A percentile compares a stretch with the other conserved stretches of the same genome.
These are phyloP conservation scores for Oreochromis grahami DNA, from an alignment of 2,797 vertebrate genomes.

Conservation along the genomic window DNA sequence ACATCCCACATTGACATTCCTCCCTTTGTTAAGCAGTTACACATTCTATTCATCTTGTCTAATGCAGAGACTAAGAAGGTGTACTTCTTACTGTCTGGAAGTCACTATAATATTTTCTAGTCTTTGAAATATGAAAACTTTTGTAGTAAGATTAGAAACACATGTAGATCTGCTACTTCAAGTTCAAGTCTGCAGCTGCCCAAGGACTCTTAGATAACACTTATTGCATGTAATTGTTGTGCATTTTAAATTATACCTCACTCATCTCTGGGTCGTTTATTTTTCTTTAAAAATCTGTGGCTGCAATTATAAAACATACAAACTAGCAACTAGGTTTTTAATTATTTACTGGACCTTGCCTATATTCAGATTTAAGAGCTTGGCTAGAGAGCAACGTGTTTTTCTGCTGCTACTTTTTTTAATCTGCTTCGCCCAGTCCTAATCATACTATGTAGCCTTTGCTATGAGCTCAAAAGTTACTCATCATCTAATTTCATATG, in stretches of 20 bases:
- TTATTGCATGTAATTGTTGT: neutral
- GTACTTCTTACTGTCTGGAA: neutral
- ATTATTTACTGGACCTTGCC: neutral
- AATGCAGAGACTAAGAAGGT: neutral
- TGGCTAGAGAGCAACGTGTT: neutral
- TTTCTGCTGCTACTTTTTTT: neutral
- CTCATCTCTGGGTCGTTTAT: neutral
- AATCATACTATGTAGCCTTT: neutral
- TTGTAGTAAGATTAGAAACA: neutral
- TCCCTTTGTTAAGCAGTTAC: neutral
- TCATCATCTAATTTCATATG: neutral
- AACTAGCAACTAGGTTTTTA: neutral
- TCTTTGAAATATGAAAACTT: neutral
- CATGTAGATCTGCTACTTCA: neutral
- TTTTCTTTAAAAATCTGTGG: neutral
- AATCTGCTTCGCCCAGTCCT: neutral
- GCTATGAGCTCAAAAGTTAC: neutral
- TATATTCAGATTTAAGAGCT: neutral
- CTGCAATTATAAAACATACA: neutral
- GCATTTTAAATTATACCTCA: neutral
- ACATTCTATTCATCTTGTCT: neutral
- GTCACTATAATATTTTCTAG: neutral
- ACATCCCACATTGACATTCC: neutral
- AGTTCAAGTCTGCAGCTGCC: neutral
- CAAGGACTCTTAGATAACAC: neutral